Evolutionary conservation across 1,140 invertebrate species (phyloP).

Genomic region (Drosophila neocordata): DNA sequence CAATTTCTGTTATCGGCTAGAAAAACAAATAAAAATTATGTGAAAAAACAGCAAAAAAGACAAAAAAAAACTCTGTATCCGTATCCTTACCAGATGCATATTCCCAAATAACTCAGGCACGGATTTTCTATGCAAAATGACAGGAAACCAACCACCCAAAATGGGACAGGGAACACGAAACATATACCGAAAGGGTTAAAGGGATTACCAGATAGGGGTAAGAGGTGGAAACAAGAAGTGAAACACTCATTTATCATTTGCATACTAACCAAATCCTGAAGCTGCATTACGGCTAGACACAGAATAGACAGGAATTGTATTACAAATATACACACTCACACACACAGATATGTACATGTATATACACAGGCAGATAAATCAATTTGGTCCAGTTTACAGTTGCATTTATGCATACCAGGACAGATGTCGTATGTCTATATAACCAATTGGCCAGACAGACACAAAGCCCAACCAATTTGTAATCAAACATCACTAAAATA

Average conservation of each 20-base stretch:
- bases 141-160: conserved; percentile 32
- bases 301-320: conserved; percentile 21
- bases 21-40: conserved; percentile 79
- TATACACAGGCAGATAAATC: conserved; percentile 58
- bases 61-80: neutral
- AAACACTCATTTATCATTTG: conserved; percentile 66
- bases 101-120: conserved; percentile 13
- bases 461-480: conserved; percentile 43
- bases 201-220: conserved; percentile 27
- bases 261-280: conserved; percentile 43
- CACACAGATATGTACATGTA: neutral
- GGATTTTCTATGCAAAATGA: conserved; percentile 56
- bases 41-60: conserved; percentile 70
- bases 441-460: conserved; percentile 47
- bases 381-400: conserved; percentile 29
- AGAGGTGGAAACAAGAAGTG: conserved; percentile 5
- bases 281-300: conserved; percentile 9
- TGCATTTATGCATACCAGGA: conserved; percentile 47
- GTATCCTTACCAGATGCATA: conserved; percentile 24
- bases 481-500: conserved; percentile 29
- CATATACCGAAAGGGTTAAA: conserved; percentile 56
- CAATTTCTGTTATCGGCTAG: conserved; percentile 58
- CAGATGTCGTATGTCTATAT: conserved; percentile 53
- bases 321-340: conserved; percentile 11
- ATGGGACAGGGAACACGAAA: conserved; percentile 6